Percentiles rank a stretch among this genome's conserved stretches.
Evolutionary conservation across 2,797 vertebrate species (phyloP).

Genomic region (Mormyrus proboscirostris): DNA sequence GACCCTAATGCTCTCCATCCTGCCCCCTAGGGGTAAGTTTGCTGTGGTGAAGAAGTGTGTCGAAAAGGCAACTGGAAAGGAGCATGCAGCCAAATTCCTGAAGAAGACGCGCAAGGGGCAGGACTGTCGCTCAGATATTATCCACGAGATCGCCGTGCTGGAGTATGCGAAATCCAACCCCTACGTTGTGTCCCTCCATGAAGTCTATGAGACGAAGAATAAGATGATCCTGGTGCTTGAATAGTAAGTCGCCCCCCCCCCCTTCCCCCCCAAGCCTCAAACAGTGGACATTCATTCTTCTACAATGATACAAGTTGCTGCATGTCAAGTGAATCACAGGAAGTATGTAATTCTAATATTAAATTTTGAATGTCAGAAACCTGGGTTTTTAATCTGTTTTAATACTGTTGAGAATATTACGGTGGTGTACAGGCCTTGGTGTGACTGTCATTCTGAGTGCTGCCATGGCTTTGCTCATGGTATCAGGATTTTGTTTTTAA

Average conservation of each 20-base stretch:
- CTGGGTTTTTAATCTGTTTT: background rate
- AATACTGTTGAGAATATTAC: background rate
- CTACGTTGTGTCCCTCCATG: slow-evolving; percentile 68
- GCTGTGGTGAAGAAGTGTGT: slow-evolving; percentile 76
- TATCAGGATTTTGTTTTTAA: background rate
- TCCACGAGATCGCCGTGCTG: slow-evolving; percentile 73
- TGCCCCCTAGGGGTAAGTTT: slow-evolving; percentile 69
- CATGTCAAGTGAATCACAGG: background rate
- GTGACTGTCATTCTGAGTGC: background rate
- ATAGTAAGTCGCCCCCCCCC: slow-evolving; percentile 56
- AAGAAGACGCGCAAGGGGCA: slow-evolving; percentile 70
- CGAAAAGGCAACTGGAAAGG: slow-evolving; percentile 67
- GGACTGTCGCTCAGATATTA: slow-evolving; percentile 70
- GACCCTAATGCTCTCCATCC: background rate
- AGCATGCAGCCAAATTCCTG: slow-evolving; percentile 75
- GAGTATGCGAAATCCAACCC: slow-evolving; percentile 69
- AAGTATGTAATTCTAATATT: background rate
- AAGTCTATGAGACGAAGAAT: slow-evolving; percentile 68
- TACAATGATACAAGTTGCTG: background rate
- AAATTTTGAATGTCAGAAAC: background rate
- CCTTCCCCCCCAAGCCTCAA: background rate
- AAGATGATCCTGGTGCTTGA: slow-evolving; percentile 76
- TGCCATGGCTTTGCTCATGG: background rate
- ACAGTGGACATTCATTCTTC: background rate
- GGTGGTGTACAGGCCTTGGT: background rate